Evolutionary conservation across 64 coral and sea anemone genomes (phyloP).

Genomic region (Anthopleura sola): DNA sequence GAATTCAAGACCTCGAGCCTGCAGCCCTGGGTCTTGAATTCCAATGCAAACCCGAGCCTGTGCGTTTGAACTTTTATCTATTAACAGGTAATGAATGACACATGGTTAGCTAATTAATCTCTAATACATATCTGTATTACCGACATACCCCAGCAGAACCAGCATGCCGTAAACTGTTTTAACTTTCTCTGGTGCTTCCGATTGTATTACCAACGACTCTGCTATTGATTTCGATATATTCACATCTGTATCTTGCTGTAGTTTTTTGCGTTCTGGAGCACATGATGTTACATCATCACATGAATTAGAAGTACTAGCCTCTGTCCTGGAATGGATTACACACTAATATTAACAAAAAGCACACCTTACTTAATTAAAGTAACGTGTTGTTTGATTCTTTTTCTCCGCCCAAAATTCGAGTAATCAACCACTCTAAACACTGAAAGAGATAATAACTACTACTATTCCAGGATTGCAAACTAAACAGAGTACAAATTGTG

Average conservation of each 20-base stretch:
- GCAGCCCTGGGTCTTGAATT: too few relatives aligned
- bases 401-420: background rate
- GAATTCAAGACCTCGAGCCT: too few relatives aligned
- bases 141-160: constrained; percentile 53
- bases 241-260: background rate
- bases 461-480: too few relatives aligned
- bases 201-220: background rate
- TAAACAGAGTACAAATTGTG: too few relatives aligned
- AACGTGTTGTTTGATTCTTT: background rate
- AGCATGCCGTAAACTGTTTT: constrained; percentile 44
- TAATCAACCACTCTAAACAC: too few relatives aligned
- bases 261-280: constrained; percentile 1
- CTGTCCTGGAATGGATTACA: too few relatives aligned
- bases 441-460: background rate
- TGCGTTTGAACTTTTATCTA: background rate
- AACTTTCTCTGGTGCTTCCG: background rate
- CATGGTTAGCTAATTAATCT: background rate
- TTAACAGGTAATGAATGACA: too few relatives aligned
- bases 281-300: too few relatives aligned
- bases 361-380: background rate
- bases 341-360: background rate
- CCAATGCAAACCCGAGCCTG: too few relatives aligned
- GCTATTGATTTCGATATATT: background rate
- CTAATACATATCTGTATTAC: background rate
- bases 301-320: background rate